A percentile compares a stretch with the other conserved stretches of the same genome.
These are phyloP conservation scores for Eilema depressum DNA, from an alignment of 2,888 invertebrate species.

Conservation along the genomic window DNA sequence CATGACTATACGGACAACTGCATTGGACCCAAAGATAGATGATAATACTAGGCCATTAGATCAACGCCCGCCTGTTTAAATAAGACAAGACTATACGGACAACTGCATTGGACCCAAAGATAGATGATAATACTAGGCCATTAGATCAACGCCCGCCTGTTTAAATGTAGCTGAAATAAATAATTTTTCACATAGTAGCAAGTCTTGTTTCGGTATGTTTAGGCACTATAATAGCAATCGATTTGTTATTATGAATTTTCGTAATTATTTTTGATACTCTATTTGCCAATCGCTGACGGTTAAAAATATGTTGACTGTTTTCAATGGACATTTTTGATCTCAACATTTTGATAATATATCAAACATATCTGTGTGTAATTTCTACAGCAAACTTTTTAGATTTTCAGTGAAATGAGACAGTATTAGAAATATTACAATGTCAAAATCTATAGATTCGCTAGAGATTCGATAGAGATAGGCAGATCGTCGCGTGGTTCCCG, in stretches of 20 bases:
- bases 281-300: too few relatives aligned
- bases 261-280: too few relatives aligned
- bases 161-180: slow-evolving; percentile 30
- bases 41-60: slow-evolving; percentile 33
- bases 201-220: not conserved
- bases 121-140: slow-evolving; percentile 31
- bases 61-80: slow-evolving; percentile 29
- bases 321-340: too few relatives aligned
- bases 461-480: too few relatives aligned
- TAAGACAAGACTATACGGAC: slow-evolving; percentile 31
- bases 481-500: too few relatives aligned
- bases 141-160: slow-evolving; percentile 32
- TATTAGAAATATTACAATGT: too few relatives aligned
- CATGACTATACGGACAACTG: slow-evolving; percentile 32
- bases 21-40: slow-evolving; percentile 27
- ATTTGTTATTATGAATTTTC: too few relatives aligned
- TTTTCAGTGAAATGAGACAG: too few relatives aligned
- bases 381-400: not conserved
- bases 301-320: too few relatives aligned
- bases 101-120: slow-evolving; percentile 24
- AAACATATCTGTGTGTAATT: too few relatives aligned
- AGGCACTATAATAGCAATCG: not conserved
- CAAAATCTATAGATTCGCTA: too few relatives aligned
- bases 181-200: slow-evolving; percentile 20
- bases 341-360: too few relatives aligned